Evolutionary conservation across 2,888 invertebrate species (phyloP), one percentile per base, ranked within the genome.

Genomic region (Dusona sp.): DNA sequence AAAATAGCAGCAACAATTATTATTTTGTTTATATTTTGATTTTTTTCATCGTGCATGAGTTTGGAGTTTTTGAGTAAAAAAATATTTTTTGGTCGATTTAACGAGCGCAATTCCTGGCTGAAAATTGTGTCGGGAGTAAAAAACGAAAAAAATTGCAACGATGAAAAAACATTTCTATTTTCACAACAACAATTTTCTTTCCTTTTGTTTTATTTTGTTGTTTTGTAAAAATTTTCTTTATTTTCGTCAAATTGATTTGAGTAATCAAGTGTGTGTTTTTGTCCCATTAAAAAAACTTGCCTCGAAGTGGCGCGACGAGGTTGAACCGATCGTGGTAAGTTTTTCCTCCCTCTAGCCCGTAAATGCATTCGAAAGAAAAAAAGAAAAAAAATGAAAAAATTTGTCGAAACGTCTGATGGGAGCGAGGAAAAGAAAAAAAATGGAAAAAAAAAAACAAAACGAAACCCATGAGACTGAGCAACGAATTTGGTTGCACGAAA

Each of bases 311-410:
- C 93, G 92, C 90, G 89, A 92, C 89, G 95, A 97, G 96, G 97
- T 98, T 96, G 98, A 98, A 96, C 98, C 98, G 94, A 98, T 98
- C 95, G 98, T 98, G 97, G 98, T 98, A 97, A 98, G 98, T 98
- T 95, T 94, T 93, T 92, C 90, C 84, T 82, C 79, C 86, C 85
- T 88, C 79, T 87, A 86, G 84, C 84, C 84, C 61, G 64, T 84
- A 79, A 74, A 74, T 78, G 74, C 84, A 77, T 67, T 36, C 38
- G 13, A 54, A 48, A 65, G 73, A 9, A n/a, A 45, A 19, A 38
- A 9, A 38, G 29, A 19, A 51, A 29, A 33, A 65, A 45, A 48
- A 42, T 16, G 16, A 25, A 4, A n/a, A 29, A 57, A 45, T 48
- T 68, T n/a, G 51, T 33, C 70, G 64, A 65, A 42, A 54, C 73